Conservation (phyloP, 37 sponge, comb jelly and placozoan genomes). For the Agelas oroides region DNA sequence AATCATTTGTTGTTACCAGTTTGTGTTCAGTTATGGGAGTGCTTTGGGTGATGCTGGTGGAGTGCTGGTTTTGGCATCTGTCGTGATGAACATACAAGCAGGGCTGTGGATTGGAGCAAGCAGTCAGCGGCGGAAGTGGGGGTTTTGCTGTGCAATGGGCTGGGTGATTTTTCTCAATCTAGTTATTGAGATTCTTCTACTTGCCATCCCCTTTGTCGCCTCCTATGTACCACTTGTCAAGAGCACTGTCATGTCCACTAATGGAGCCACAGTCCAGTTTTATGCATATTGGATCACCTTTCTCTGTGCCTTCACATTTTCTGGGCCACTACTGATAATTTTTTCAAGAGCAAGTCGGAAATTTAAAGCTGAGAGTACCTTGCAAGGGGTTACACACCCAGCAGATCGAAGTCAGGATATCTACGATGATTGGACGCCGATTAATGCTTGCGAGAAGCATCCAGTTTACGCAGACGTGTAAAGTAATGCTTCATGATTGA, state of each 20-base stretch:
- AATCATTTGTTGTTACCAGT: conserved; percentile 29
- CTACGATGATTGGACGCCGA: no score
- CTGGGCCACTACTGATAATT: conserved; percentile 31
- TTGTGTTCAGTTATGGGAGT: conserved; percentile 16
- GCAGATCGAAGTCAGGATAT: neutral
- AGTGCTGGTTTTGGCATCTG: conserved; percentile 29
- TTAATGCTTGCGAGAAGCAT: no score
- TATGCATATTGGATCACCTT: conserved; percentile 47
- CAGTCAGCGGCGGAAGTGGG: neutral
- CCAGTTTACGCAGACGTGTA: no score
- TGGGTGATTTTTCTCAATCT: conserved; percentile 7
- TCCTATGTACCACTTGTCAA: conserved; percentile 24
- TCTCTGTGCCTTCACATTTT: conserved; percentile 23
- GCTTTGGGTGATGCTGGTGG: conserved; percentile 45
- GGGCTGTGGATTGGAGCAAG: conserved; percentile 48
- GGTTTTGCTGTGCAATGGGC: neutral
- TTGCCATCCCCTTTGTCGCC: conserved; percentile 1
- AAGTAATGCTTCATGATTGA: no score
- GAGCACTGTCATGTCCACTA: neutral
- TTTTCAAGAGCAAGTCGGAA: conserved; percentile 5
- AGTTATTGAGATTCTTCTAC: neutral
- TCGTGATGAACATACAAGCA: conserved; percentile 43
- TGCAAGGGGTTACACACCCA: neutral
- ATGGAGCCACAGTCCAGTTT: conserved; percentile 13
- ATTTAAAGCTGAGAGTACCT: no score